phyloP scores from a whole-genome alignment of 2,888 invertebrate species.

The Leptopterna dolabrata region DNA sequence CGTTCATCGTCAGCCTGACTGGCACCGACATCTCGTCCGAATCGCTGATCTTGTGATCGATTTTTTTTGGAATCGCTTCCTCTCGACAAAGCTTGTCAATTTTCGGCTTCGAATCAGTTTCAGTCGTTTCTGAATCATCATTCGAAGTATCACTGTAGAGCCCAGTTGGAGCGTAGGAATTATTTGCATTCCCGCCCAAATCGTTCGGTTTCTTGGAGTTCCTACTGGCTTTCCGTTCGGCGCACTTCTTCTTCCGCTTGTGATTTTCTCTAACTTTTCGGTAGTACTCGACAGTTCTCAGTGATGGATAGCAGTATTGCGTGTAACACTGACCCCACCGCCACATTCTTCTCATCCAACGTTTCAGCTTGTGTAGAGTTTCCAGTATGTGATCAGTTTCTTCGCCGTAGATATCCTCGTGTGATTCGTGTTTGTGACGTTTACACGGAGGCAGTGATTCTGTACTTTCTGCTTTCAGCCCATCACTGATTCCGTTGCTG shows the following conservation, averaged over 20 bases:
- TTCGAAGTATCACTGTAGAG: background rate
- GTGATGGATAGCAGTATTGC: slow-evolving; percentile 27
- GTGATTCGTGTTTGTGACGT: background rate
- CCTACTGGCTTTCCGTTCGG: background rate
- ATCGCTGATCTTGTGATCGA: background rate
- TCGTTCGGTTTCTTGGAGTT: background rate
- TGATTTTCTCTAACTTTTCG: slow-evolving; percentile 14
- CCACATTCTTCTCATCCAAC: background rate
- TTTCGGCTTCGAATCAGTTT: background rate
- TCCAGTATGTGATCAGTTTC: slow-evolving; percentile 27
- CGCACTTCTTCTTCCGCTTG: background rate
- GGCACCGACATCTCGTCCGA: background rate
- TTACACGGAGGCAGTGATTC: background rate
- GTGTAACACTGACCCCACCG: slow-evolving; percentile 1
- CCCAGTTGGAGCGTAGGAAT: no score
- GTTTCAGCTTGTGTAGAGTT: slow-evolving; percentile 13
- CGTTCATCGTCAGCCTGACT: background rate
- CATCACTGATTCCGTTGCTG: background rate
- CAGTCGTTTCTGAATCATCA: background rate
- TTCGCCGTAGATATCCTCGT: background rate
- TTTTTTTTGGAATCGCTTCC: background rate
- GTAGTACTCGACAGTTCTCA: slow-evolving; percentile 33
- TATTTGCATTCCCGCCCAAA: background rate
- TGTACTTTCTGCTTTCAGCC: background rate
- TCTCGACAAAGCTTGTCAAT: background rate